phyloP scores from a whole-genome alignment of 2,797 vertebrate species.

The Morelia viridis region DNA sequence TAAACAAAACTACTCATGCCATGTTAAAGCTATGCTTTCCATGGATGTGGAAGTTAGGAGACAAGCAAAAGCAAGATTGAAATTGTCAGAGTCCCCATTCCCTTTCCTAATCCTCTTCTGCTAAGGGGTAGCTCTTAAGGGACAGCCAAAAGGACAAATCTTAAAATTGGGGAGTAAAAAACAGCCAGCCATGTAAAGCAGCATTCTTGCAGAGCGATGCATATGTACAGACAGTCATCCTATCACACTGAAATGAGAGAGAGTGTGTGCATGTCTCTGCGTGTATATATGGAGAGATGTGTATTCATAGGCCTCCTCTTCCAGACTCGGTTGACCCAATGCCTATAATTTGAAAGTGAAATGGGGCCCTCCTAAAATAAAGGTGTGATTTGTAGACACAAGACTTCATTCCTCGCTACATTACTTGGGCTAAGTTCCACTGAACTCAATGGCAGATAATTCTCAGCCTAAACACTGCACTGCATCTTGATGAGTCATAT shows the following conservation, averaged over 20 bases:
- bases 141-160: no score
- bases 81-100: not conserved
- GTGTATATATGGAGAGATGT: no score
- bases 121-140: no score
- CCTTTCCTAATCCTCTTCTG: not conserved
- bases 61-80: no score
- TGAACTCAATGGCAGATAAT: not conserved
- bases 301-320: no score
- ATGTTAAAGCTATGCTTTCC: not conserved
- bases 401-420: not conserved
- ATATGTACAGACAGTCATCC: not conserved
- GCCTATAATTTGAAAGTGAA: no score
- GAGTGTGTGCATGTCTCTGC: no score
- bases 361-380: no score
- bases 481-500: not conserved
- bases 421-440: not conserved
- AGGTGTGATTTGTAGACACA: no score
- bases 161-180: no score
- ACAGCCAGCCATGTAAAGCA: not conserved
- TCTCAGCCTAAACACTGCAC: not conserved
- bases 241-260: not conserved
- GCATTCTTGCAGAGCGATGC: not conserved
- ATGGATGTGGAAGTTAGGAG: no score
- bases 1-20: not conserved
- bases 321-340: no score